These are phyloP conservation scores for Scaptomyza caliginosa DNA, from an alignment of 2,888 invertebrate species.

Conservation along the genomic window DNA sequence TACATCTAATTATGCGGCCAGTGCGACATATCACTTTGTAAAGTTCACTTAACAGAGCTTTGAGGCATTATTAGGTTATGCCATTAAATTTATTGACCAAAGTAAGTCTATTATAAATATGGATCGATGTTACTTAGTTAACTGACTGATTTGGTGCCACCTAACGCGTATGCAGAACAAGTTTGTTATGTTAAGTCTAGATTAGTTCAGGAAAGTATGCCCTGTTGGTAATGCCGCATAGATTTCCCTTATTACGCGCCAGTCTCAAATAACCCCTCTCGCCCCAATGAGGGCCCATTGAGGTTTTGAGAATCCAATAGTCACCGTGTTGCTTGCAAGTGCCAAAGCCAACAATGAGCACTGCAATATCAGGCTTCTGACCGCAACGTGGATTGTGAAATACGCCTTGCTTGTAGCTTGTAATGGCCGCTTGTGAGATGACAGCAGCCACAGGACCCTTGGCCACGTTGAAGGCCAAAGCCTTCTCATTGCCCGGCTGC, in stretches of 20 bases:
- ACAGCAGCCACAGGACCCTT: slow-evolving; percentile 33
- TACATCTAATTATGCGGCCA: slow-evolving; percentile 30
- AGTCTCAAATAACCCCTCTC: slow-evolving; percentile 32
- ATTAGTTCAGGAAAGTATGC: slow-evolving; percentile 11
- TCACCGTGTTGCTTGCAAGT: slow-evolving; percentile 13
- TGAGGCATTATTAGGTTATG: not conserved
- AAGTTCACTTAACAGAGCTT: not conserved
- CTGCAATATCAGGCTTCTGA: slow-evolving; percentile 3
- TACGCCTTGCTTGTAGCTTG: slow-evolving; percentile 18
- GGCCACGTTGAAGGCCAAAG: slow-evolving; percentile 9
- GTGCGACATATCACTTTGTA: not conserved
- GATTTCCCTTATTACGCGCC: slow-evolving; percentile 34
- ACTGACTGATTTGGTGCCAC: no score
- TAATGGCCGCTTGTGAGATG: slow-evolving; percentile 15
- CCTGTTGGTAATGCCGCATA: slow-evolving; percentile 37
- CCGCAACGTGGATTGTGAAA: slow-evolving; percentile 7
- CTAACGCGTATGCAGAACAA: no score
- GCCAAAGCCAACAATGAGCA: slow-evolving; percentile 43
- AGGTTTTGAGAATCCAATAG: slow-evolving; percentile 38
- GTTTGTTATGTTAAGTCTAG: not conserved
- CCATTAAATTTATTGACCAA: not conserved
- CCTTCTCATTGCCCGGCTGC: slow-evolving; percentile 2
- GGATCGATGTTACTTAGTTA: not conserved
- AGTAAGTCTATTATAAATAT: not conserved
- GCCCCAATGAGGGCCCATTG: slow-evolving; percentile 14